Percentiles rank a stretch among this genome's conserved stretches.
phyloP scores from a whole-genome alignment of 2,797 vertebrate genomes.

The Parauchenoglanis punctatus region DNA sequence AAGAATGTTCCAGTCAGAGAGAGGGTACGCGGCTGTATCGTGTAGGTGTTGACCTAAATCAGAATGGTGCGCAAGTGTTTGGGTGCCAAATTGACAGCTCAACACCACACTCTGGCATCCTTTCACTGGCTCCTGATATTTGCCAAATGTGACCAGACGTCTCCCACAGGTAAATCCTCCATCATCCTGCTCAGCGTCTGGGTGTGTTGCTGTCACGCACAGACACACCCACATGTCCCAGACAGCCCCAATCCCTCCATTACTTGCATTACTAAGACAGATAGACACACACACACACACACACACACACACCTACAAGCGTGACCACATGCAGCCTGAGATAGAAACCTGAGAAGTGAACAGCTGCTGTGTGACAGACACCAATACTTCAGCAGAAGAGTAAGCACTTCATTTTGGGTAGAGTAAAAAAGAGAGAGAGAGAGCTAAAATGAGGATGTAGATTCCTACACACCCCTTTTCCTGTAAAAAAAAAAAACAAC shows the following conservation, averaged over 20 bases:
- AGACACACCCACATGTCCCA: constrained; percentile 19
- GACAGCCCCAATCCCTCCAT: constrained; percentile 3
- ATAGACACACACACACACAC: not conserved
- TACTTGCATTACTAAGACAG: constrained; percentile 10
- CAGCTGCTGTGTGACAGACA: not conserved
- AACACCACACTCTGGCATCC: not conserved
- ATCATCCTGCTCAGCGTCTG: constrained; percentile 38
- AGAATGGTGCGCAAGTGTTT: not conserved
- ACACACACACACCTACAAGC: not conserved
- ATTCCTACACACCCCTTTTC: not conserved
- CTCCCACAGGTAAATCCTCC: constrained; percentile 29
- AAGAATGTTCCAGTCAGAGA: not conserved
- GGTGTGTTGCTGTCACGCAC: not conserved
- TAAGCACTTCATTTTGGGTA: not conserved
- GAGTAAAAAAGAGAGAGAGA: not conserved
- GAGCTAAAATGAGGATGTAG: not conserved
- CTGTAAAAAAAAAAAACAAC: not conserved
- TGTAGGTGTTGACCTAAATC: not conserved
- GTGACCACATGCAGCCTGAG: not conserved
- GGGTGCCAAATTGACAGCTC: not conserved
- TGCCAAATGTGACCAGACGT: constrained; percentile 1
- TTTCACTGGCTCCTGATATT: constrained; percentile 5
- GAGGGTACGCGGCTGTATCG: not conserved
- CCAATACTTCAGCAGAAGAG: not conserved
- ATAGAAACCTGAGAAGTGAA: constrained; percentile 3